Conservation (phyloP, 2,113 vertebrate species). For the Actinemys pallida region DNA sequence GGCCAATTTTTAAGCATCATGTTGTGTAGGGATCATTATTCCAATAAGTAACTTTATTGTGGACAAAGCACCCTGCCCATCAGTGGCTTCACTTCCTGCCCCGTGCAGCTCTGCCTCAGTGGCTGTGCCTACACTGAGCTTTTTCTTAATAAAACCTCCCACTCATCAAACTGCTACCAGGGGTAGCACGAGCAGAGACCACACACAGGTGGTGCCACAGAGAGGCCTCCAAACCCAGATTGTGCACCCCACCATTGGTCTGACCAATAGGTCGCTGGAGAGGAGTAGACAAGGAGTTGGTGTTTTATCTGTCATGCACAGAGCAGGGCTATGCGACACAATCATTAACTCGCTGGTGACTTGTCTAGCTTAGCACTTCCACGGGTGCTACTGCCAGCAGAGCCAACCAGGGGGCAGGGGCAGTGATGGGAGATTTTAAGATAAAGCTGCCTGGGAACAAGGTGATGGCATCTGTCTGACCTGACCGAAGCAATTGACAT, state of each 20-base stretch:
- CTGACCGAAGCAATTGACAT: accelerated
- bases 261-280: neutral
- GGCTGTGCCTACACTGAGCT: neutral
- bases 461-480: accelerated
- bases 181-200: neutral
- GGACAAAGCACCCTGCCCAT: neutral
- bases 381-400: neutral
- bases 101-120: neutral
- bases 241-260: neutral
- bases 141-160: neutral
- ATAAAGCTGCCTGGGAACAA: neutral
- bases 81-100: neutral
- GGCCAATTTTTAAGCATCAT: neutral
- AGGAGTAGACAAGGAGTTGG: neutral
- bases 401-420: neutral
- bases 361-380: neutral
- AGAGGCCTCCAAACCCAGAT: no score
- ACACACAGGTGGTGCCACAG: neutral
- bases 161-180: neutral
- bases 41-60: neutral
- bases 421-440: neutral
- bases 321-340: neutral
- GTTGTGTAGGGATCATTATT: neutral
- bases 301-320: neutral
- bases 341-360: neutral